Conservation (phyloP, 2,113 vertebrate species). For the Pristiophorus japonicus region DNA sequence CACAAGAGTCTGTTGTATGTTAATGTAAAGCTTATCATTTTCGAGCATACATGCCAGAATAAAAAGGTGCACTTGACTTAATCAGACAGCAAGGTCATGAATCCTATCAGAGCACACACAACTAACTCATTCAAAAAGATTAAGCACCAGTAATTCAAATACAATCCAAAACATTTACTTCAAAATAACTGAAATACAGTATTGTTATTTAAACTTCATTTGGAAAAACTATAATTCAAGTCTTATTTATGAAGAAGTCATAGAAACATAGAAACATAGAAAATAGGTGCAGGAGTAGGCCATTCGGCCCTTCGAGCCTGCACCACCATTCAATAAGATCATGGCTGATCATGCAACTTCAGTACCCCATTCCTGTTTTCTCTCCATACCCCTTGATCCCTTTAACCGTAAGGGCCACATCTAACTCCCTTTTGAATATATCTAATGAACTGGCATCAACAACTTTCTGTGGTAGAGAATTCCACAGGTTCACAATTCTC, state of each 20-base stretch:
- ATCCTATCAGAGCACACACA: background rate
- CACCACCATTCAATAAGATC: too few species aligned
- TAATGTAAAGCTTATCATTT: background rate
- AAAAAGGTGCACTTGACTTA: background rate
- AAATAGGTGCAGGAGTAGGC: too few species aligned
- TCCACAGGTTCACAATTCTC: too few species aligned
- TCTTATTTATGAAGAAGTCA: background rate
- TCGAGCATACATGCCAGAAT: background rate
- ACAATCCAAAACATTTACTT: background rate
- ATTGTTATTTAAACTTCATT: background rate
- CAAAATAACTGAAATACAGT: background rate
- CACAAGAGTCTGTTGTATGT: background rate
- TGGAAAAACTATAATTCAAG: constrained; percentile 23
- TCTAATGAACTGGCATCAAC: too few species aligned
- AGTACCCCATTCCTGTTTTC: too few species aligned
- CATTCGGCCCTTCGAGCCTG: too few species aligned
- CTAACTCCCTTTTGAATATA: too few species aligned
- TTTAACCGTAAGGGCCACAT: too few species aligned
- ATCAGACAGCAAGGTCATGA: background rate
- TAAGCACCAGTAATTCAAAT: background rate
- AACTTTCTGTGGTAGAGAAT: too few species aligned
- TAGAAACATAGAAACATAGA: too few species aligned
- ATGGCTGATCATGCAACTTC: too few species aligned
- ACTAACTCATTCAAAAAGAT: background rate
- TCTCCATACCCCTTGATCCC: too few species aligned